Base-by-base conservation (phyloP, 2,888 invertebrate species). In the Nymphalis urticae region DNA sequence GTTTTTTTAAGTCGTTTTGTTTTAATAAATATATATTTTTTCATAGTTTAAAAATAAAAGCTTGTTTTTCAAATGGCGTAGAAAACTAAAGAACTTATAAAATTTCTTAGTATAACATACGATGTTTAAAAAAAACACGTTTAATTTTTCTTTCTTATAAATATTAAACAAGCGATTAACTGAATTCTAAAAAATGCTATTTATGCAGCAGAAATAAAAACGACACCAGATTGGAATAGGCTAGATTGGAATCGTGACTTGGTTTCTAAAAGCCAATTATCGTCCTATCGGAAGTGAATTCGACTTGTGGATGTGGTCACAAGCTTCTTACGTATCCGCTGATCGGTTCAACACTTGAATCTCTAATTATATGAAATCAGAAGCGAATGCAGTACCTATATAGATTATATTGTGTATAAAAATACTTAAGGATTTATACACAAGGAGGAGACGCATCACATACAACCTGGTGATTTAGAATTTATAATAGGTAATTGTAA, bases 201-300 rank as follows among this genome's bases (percentile, higher is more conserved):
- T 42, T 27, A 51, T 27, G 48, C 16, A 32, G 63, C 47, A 24
- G 60, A 48, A 53, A 62, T 62, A 63, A 68, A 64, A 61, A 56
- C 47, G 62, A 65, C 53, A n/a, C 58, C 59, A 21, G 21, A 21
- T 21, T 21, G 21, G 21, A 21, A 21, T 21, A 61, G 53, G 64
- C 64, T 62, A 68, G 62, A 70, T 72, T 65, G 36, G 69, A 63
- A 63, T 64, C 72, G 72, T 72, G 72, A 64, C 53, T 54, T 1
- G 67, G 48, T 50, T 70, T 32, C 47, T 36, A 65, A 72, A 48
- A 51, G 66, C 60, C 48, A 67, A 72, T 70, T 65, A 74, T 70
- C 77, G 75, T 79, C 76, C 76, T 78, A 79, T 84, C 85, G 85
- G 85, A 87, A 85, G 85, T 82, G 71, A 75, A 73, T 75, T 72